phyloP scores from a whole-genome alignment of 30 jellyfish, hydroid and myxozoan species.

The Turritopsis dohrnii region DNA sequence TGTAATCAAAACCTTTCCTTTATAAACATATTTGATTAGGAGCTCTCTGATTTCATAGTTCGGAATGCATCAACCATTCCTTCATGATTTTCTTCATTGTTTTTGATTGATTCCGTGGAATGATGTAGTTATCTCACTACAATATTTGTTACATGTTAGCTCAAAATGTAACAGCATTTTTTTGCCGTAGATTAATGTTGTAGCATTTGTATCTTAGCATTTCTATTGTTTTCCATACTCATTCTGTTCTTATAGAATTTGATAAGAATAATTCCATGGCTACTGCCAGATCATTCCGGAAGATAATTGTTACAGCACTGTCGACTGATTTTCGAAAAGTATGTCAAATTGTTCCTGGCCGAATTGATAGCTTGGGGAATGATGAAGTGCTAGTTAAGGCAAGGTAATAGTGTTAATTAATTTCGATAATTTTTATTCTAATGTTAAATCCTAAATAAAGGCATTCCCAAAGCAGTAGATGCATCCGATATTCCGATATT shows the following conservation, averaged over 20 bases:
- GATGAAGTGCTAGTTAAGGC: slow-evolving; percentile 53
- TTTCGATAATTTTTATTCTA: too few relatives aligned
- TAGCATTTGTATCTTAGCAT: neutral
- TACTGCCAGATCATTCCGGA: slow-evolving; percentile 24
- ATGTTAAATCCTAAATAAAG: too few relatives aligned
- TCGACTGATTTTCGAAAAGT: slow-evolving; percentile 68
- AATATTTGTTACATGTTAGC: too few relatives aligned
- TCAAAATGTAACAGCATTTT: neutral
- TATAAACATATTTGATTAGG: too few relatives aligned
- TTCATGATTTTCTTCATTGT: too few relatives aligned
- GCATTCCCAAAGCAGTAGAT: too few relatives aligned
- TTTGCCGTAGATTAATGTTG: neutral
- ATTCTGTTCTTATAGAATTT: neutral
- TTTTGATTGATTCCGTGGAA: too few relatives aligned
- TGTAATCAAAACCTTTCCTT: too few relatives aligned
- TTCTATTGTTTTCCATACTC: neutral
- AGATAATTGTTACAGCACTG: slow-evolving; percentile 46
- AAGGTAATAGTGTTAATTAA: slow-evolving; percentile 25
- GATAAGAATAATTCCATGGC: slow-evolving; percentile 2
- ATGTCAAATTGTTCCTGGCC: slow-evolving; percentile 45
- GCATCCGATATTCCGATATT: too few relatives aligned
- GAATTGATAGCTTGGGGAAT: slow-evolving; percentile 33
- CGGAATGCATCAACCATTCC: too few relatives aligned
- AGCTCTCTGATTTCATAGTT: too few relatives aligned
- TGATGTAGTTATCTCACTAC: too few relatives aligned